Base-by-base conservation (phyloP, 1,140 invertebrate genomes). In the Eurosta solidaginis region DNA sequence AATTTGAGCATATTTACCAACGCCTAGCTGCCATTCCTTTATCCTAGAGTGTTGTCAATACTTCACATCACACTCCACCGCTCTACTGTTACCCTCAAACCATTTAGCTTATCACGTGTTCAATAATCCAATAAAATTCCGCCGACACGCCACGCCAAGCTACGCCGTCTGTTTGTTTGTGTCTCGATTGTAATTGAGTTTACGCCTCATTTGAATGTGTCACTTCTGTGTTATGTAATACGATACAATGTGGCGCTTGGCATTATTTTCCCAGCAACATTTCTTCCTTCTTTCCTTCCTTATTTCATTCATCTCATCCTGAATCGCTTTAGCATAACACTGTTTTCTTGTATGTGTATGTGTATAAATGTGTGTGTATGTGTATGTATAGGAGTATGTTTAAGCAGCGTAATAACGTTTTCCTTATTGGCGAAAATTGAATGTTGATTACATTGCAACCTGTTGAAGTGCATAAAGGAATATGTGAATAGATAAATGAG, bases 151-250 rank as follows among this genome's bases (percentile, higher is more conserved):
- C n/a, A n/a, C n/a, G n/a, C n/a, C n/a, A n/a, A n/a, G n/a, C n/a
- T n/a, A n/a, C n/a, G n/a, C 59, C 59, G n/a, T 68, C 59, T 40
- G 29, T 68, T n/a, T n/a, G n/a, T n/a, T n/a, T n/a, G 29, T 10
- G 29, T 7, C 36, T 29, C 59, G 36, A 1, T n/a, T 74, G 45
- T 74, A 74, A 74, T 74, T 74, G 73, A 74, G 45, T 74, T 74
- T 74, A 74, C 73, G 73, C 73, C 73, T 74, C 73, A 74, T 74
- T 74, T 74, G 73, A 74, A 74, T 74, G 45, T 74, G 73, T 74
- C 73, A 74, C 73, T 74, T 45, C 73, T 45, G 45, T 47, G 73
- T 45, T 20, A 68, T 20, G 59, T 20, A 22, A 52, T 20, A 22
- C 22, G 49, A 25, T 22, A 52, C 33, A 68, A 68, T 33, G 33